Base-by-base conservation (phyloP, 1,140 invertebrate species). In the Drosophila tsacasi region DNA sequence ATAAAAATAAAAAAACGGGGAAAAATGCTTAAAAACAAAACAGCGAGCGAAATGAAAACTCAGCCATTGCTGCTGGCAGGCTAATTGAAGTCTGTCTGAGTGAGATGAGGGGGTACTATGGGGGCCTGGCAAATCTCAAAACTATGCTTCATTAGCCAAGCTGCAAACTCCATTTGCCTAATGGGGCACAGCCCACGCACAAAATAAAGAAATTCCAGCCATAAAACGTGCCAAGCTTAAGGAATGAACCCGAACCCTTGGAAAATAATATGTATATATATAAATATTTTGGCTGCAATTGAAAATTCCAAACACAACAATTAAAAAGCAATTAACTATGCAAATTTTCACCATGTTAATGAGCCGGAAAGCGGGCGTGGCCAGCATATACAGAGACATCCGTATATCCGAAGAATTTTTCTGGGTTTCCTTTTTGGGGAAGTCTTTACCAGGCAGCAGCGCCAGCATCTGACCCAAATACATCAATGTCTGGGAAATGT, bases 321-420 rank as follows among this genome's bases (percentile, higher is more conserved):
- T 87, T 89, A 89, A 89, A 87, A 89, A 67, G 72, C 77, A 83
- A 87, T 89, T 89, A 78, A 77, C 64, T 77, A 78, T 78, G 75
- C 50, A 77, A 77, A 78, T 77, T 57, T 46, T 10, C 17, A 17
- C 46, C 52, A 40, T 63, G 65, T 79, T 79, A 78, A 78, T 79
- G 76, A 79, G 75, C 49, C 74, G 40, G 55, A 77, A 77, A 49
- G 42, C 21, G 37, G 44, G 7, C 32, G 5, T 23, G n/a, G 30
- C 15, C 39, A 19, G 9, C 39, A 23, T n/a, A 32, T 23, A 37
- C 40, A 17, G 2, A 32, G 19, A 57, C 19, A 37, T 23, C 13
- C 25, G 5, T 58, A 63, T 63, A 25, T 46, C n/a, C 49, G 23
- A 7, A 39, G 15, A 27, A 21, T 32, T 64, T 57, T 47, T 35